phyloP scores from a whole-genome alignment of 2,113 vertebrate genomes.

The Xyliphius kryptos region DNA sequence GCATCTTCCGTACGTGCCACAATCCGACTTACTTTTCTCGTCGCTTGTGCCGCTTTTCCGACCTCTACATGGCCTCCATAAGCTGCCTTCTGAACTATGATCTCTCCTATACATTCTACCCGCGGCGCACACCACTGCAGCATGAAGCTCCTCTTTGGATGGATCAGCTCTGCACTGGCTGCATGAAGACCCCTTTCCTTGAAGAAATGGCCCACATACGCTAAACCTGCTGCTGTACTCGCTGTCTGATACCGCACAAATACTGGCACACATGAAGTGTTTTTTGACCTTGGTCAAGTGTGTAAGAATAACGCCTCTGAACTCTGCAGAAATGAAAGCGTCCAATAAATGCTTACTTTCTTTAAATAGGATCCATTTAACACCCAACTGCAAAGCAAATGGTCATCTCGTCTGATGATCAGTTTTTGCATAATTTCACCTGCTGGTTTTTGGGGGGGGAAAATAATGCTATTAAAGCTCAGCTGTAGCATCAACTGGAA shows the following conservation, averaged over 20 bases:
- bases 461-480: too few relatives aligned
- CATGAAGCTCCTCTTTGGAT: constrained; percentile 79
- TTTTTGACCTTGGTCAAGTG: neutral
- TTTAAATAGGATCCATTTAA: neutral
- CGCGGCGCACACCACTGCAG: constrained; percentile 72
- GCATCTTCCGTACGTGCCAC: constrained; percentile 76
- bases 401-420: too few relatives aligned
- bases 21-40: constrained; percentile 79
- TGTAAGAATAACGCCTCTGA: constrained; percentile 5
- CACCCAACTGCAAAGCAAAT: neutral
- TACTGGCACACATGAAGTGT: neutral
- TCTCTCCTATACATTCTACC: constrained; percentile 69
- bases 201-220: constrained; percentile 75
- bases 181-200: constrained; percentile 71
- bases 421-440: too few relatives aligned
- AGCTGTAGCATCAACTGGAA: constrained; percentile 32
- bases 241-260: constrained; percentile 26
- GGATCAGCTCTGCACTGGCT: constrained; percentile 79
- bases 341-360: neutral
- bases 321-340: neutral
- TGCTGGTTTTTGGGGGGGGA: too few relatives aligned
- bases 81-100: constrained; percentile 77
- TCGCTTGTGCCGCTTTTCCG: constrained; percentile 73
- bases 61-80: constrained; percentile 74
- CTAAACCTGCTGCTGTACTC: constrained; percentile 44